Conservation (phyloP, 23 tunicate species). For the Trididemnum clinides region DNA sequence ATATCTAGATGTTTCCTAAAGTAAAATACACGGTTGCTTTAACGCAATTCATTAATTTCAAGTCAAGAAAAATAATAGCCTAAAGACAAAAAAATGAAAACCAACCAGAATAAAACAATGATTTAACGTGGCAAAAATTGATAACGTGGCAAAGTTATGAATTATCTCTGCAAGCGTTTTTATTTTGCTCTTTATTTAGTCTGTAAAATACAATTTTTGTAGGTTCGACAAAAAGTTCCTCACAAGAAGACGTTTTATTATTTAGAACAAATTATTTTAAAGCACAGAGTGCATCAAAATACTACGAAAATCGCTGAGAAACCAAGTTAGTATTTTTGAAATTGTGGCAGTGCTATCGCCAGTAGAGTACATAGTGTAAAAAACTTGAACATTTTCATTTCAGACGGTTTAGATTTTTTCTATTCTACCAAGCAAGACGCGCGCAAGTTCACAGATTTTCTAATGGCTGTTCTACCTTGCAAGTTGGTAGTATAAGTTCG, state of each 20-base stretch:
- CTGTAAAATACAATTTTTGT: too few species aligned
- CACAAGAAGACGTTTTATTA: conserved; percentile 91
- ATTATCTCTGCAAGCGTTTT: too few species aligned
- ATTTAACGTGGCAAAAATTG: too few species aligned
- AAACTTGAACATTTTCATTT: neutral
- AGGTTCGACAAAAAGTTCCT: conserved; percentile 82
- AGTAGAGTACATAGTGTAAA: neutral
- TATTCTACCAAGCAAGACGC: conserved; percentile 84
- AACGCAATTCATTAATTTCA: too few species aligned
- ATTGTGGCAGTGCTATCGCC: too few species aligned
- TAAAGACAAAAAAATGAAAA: too few species aligned
- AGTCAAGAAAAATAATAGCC: too few species aligned
- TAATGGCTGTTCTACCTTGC: conserved; percentile 70
- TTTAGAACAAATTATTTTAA: conserved; percentile 89
- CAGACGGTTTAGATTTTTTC: conserved; percentile 84
- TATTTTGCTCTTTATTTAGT: too few species aligned
- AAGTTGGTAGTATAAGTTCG: conserved; percentile 32
- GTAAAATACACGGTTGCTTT: too few species aligned
- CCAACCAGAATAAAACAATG: too few species aligned
- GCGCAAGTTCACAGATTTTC: conserved; percentile 78
- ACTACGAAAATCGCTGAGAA: conserved; percentile 71
- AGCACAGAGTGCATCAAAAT: conserved; percentile 84
- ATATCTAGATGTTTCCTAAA: too few species aligned
- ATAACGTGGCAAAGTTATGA: too few species aligned
- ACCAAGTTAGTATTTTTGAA: conserved; percentile 50